phyloP scores from a whole-genome alignment of 1,140 invertebrate genomes.

The Colletes gigas region DNA sequence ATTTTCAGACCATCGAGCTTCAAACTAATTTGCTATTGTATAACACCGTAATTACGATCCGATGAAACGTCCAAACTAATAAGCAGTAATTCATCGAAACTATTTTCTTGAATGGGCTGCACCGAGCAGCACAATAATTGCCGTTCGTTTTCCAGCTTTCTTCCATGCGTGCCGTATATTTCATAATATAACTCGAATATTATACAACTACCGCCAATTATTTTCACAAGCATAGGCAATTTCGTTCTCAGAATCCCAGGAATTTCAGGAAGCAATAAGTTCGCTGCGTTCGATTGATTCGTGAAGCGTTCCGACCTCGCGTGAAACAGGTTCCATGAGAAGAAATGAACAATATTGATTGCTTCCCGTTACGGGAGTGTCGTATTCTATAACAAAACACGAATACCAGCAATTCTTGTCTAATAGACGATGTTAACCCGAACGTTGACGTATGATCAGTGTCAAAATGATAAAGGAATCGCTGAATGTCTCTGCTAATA shows the following conservation, averaged over 20 bases:
- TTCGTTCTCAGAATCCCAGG: background rate
- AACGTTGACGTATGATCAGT: background rate
- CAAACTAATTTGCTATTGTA: background rate
- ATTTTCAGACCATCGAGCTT: background rate
- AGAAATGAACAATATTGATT: background rate
- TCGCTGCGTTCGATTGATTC: conserved; percentile 2
- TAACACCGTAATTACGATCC: background rate
- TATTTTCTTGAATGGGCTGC: background rate
- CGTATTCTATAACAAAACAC: background rate
- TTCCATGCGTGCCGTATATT: background rate
- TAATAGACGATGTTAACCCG: background rate
- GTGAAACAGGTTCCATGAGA: background rate
- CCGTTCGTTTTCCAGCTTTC: conserved; percentile 12
- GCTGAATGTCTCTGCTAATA: no score
- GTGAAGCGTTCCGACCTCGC: background rate
- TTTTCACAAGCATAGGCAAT: background rate
- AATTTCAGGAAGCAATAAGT: conserved; percentile 8
- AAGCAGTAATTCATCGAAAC: background rate
- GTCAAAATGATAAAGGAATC: no score
- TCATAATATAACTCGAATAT: background rate
- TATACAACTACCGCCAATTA: background rate
- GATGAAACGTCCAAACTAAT: background rate
- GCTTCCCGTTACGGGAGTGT: background rate
- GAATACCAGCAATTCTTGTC: background rate
- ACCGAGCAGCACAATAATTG: conserved; percentile 5